Evolutionary conservation across 2,797 vertebrate genomes (phyloP).

Genomic region (Phalanger gymnotis): DNA sequence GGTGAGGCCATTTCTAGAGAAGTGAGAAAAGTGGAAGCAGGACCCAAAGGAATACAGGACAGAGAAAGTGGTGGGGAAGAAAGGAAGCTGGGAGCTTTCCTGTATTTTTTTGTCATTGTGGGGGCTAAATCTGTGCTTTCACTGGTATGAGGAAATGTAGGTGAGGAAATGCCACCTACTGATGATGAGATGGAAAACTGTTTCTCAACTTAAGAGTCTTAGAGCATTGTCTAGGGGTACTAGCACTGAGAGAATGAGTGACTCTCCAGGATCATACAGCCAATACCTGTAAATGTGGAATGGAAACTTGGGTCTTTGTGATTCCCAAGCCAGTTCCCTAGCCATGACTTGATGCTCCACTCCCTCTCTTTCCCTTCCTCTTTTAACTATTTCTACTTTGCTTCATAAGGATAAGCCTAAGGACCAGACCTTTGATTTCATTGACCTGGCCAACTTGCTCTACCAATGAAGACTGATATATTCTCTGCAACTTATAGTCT

Average conservation of each 20-base stretch:
- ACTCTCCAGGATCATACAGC: neutral
- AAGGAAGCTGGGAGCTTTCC: neutral
- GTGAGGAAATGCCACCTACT: neutral
- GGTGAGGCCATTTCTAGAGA: neutral
- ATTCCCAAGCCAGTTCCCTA: neutral
- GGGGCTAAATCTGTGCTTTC: neutral
- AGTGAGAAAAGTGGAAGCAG: neutral
- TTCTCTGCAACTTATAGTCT: no score
- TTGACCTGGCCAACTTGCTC: no score
- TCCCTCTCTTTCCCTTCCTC: neutral
- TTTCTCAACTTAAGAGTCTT: neutral
- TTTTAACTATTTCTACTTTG: neutral
- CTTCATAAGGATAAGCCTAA: neutral
- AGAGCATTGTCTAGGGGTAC: neutral
- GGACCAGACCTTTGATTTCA: neutral
- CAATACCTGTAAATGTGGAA: neutral
- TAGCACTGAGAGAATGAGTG: neutral
- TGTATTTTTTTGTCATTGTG: neutral
- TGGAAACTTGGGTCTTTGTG: no score
- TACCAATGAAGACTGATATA: no score
- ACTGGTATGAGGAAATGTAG: neutral
- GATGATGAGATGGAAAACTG: neutral
- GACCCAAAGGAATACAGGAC: neutral
- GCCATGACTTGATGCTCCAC: neutral
- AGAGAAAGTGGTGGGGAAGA: neutral